Conservation (phyloP, 2,888 invertebrate genomes). For the Diploptera punctata region DNA sequence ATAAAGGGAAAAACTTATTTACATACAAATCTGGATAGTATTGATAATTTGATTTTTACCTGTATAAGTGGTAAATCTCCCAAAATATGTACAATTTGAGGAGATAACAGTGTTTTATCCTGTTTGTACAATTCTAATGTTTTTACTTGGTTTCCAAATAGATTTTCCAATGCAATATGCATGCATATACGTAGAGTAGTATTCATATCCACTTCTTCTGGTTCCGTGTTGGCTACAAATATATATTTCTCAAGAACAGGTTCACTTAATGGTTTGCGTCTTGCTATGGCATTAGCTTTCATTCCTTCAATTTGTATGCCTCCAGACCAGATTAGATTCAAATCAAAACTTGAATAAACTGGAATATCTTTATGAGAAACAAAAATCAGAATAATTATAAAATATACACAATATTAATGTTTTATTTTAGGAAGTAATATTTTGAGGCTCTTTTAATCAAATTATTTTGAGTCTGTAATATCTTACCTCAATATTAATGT, state of each 20-base stretch:
- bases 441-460: no score
- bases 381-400: not conserved
- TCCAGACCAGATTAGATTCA: constrained; percentile 65
- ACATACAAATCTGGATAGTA: no score
- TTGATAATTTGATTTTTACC: constrained; percentile 46
- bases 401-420: no score
- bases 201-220: constrained; percentile 48
- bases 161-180: constrained; percentile 78
- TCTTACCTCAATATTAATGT: no score
- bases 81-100: constrained; percentile 53
- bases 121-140: constrained; percentile 62
- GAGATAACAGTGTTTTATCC: constrained; percentile 46
- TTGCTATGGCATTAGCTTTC: constrained; percentile 76
- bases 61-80: constrained; percentile 51
- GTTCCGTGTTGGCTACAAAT: constrained; percentile 69
- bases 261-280: constrained; percentile 69
- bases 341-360: constrained; percentile 59
- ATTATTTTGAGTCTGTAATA: no score
- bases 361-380: constrained; percentile 48
- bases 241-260: constrained; percentile 79
- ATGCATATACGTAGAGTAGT: constrained; percentile 66
- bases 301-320: constrained; percentile 81
- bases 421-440: no score
- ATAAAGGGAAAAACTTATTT: no score
- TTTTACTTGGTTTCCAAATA: constrained; percentile 66